These are phyloP conservation scores for Cebus imitator DNA, from an alignment of 2,113 vertebrate species.

Conservation along the genomic window DNA sequence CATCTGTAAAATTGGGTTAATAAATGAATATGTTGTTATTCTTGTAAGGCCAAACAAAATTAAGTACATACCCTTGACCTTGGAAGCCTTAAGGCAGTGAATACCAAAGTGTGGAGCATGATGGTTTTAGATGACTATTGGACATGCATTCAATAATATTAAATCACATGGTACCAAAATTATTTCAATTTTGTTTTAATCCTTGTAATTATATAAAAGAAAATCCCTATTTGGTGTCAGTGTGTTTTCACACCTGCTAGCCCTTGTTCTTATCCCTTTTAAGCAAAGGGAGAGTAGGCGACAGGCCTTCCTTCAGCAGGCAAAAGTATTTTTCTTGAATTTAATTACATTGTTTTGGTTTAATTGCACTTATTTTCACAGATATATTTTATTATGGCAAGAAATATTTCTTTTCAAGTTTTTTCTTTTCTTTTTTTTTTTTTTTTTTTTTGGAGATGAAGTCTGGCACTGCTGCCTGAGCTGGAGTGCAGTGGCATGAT, in stretches of 20 bases:
- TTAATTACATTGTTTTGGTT: conserved; percentile 21
- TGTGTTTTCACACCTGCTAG: neutral
- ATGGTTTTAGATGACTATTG: neutral
- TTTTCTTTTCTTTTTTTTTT: no score
- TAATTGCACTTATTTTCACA: neutral
- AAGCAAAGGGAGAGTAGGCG: neutral
- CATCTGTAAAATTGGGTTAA: neutral
- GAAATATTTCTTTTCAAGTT: neutral
- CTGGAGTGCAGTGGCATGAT: no score
- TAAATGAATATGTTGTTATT: neutral
- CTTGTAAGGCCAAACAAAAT: neutral
- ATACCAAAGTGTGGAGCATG: neutral
- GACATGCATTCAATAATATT: neutral
- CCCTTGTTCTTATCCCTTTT: neutral
- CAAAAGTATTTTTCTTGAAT: neutral
- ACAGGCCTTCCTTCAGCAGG: neutral
- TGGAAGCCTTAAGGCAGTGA: neutral
- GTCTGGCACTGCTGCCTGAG: no score
- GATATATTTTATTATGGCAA: neutral
- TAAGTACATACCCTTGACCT: neutral
- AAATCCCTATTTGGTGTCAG: neutral
- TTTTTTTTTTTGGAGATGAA: no score
- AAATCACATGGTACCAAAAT: neutral
- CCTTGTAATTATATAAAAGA: neutral
- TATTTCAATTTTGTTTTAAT: neutral